These are phyloP conservation scores for Trachelus tabidus DNA, from an alignment of 2,888 invertebrate genomes.

Conservation along the genomic window DNA sequence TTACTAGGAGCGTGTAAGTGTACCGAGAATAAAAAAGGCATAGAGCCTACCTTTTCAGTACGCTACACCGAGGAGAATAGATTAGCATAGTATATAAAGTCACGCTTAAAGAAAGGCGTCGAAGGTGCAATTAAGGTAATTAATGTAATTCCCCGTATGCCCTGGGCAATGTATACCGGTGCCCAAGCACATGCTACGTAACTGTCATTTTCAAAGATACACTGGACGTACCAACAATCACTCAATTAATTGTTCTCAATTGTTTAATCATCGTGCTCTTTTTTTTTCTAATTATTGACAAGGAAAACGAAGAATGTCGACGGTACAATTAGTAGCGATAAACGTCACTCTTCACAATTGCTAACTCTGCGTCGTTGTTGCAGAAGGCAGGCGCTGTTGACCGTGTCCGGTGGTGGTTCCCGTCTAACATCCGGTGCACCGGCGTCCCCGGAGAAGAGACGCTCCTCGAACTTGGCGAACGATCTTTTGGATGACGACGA, in stretches of 20 bases:
- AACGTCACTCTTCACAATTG: slow-evolving; percentile 35
- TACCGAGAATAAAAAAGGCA: neutral
- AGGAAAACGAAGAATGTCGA: slow-evolving; percentile 14
- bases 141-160: slow-evolving; percentile 51
- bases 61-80: neutral
- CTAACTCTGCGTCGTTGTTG: slow-evolving; percentile 63
- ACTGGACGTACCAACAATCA: slow-evolving; percentile 28
- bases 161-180: slow-evolving; percentile 34
- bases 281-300: slow-evolving; percentile 26
- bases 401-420: slow-evolving; percentile 63
- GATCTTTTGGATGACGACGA: slow-evolving; percentile 80
- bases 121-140: slow-evolving; percentile 58
- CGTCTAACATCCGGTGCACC: slow-evolving; percentile 58
- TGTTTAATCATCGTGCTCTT: slow-evolving; percentile 27
- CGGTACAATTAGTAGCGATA: neutral
- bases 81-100: neutral
- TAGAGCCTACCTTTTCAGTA: neutral
- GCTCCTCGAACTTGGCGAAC: slow-evolving; percentile 59
- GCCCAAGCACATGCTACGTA: neutral
- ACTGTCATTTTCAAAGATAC: neutral
- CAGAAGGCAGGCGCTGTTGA: slow-evolving; percentile 67
- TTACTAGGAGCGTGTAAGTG: neutral
- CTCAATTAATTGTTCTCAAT: slow-evolving; percentile 5
- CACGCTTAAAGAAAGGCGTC: slow-evolving; percentile 41
- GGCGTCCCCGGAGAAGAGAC: slow-evolving; percentile 60